phyloP scores from a whole-genome alignment of 64 coral and sea anemone species.

The Pachyseris speciosa region DNA sequence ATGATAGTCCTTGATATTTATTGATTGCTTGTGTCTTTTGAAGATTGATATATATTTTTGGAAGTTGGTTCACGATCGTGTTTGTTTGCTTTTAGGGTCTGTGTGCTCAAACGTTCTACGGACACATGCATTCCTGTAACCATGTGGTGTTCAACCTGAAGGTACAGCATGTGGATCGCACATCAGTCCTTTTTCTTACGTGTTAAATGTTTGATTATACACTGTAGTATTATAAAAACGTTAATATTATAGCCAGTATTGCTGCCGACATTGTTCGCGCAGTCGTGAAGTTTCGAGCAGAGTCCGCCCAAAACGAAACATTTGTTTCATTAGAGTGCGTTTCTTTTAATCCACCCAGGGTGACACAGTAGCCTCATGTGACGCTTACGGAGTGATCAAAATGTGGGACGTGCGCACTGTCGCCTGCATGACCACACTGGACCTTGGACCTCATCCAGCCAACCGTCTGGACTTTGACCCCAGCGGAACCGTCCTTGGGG shows the following conservation, averaged over 20 bases:
- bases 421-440: slow-evolving; percentile 81
- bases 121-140: slow-evolving; percentile 98
- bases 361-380: slow-evolving; percentile 96
- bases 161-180: too few species aligned
- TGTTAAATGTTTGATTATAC: not conserved
- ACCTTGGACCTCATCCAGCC: slow-evolving; percentile 92
- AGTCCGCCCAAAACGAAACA: too few species aligned
- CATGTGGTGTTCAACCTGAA: slow-evolving; percentile 88
- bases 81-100: slow-evolving; percentile 65
- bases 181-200: not conserved
- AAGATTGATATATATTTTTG: too few species aligned
- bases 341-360: slow-evolving; percentile 55
- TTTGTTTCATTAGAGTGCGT: too few species aligned
- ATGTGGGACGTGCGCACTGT: slow-evolving; percentile 99
- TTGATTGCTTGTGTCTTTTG: too few species aligned
- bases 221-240: not conserved
- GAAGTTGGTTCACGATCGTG: not conserved
- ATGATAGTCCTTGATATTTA: too few species aligned
- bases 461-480: slow-evolving; percentile 97
- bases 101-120: slow-evolving; percentile 99
- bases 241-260: too few species aligned
- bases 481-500: slow-evolving; percentile 88
- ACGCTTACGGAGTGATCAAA: slow-evolving; percentile 95
- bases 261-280: too few species aligned
- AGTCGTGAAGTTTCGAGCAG: too few species aligned